Base-by-base conservation (phyloP, 2,797 vertebrate species). In the Ambastaia sidthimunki region DNA sequence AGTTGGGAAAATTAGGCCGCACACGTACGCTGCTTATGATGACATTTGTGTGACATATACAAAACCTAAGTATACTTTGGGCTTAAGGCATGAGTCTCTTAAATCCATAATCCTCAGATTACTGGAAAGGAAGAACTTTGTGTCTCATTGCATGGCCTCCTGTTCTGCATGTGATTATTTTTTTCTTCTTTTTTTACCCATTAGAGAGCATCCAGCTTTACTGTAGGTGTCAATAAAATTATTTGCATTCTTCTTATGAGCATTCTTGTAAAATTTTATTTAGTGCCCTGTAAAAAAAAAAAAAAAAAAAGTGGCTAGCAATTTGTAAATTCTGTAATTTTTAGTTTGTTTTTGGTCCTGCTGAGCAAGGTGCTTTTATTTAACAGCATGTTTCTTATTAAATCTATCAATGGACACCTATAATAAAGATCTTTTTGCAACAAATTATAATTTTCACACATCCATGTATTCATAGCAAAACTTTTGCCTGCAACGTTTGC, bases 201-300 rank as follows among this genome's bases (percentile, higher is more conserved):
- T 28, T 28, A 52, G 12, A 69, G 34, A 23, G 13, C 41, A 60
- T 70, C 7, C 41, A 50, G 34, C 75, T 69, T 0, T 69, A 50
- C 70, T 78, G 28, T 52, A 78, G 55, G 67, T 78, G 76, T 78
- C 28, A 50, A 28, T 60, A 28, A 16, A 65, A n/a, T 48, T 62
- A 71, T 62, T n/a, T 71, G 28, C 57, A 52, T 52, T n/a, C n/a
- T n/a, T n/a, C n/a, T n/a, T n/a, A n/a, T 18, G 3, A 52, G 7
- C 50, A 52, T 2, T 52, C 16, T n/a, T 6, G 18, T 52, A n/a
- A 52, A 7, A 52, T 18, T 7, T 3, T 5, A 52, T 52, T 5
- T 52, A 3, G 18, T 52, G 16, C 1, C 50, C 50, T 18, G 50
- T 52, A 18, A n/a, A 3, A 16, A 18, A 16, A 15, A 44, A n/a